Percentiles rank a stretch among this genome's conserved stretches.
These are phyloP conservation scores for Macrosteles quadrilineatus DNA, from an alignment of 1,140 invertebrate species.

Conservation along the genomic window DNA sequence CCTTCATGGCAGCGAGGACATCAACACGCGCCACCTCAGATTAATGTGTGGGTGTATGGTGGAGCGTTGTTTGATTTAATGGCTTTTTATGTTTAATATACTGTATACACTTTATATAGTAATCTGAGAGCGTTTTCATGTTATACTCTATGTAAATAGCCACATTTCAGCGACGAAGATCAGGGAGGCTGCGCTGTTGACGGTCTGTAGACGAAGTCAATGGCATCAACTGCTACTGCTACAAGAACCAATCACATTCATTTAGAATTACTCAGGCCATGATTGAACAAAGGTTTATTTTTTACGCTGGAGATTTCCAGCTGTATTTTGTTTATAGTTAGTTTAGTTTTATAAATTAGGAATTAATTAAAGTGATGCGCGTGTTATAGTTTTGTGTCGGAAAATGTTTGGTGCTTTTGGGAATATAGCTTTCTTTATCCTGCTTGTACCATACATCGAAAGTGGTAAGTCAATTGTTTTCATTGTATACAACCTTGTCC, in stretches of 20 bases:
- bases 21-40: no score
- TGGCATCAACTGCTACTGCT: slow-evolving; percentile 15
- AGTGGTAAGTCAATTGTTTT: slow-evolving; percentile 49
- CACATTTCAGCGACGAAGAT: no score
- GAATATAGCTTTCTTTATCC: slow-evolving; percentile 42
- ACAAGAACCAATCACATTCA: not conserved
- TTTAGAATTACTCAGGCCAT: slow-evolving; percentile 27
- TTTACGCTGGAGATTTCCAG: slow-evolving; percentile 31
- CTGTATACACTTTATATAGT: no score
- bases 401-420: slow-evolving; percentile 45
- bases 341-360: slow-evolving; percentile 14
- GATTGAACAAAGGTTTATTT: slow-evolving; percentile 31
- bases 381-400: slow-evolving; percentile 38
- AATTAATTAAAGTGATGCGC: slow-evolving; percentile 33
- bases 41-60: no score
- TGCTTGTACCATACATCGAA: slow-evolving; percentile 55
- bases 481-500: not conserved
- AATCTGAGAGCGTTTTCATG: no score
- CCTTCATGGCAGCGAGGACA: no score
- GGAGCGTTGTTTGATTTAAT: no score
- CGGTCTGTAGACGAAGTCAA: slow-evolving; percentile 7
- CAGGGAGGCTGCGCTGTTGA: slow-evolving; percentile 1
- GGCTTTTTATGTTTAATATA: no score
- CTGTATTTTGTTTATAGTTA: slow-evolving; percentile 35
- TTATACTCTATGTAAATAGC: no score